phyloP scores from a whole-genome alignment of 2,797 vertebrate species.

The Propithecus deckenii region DNA sequence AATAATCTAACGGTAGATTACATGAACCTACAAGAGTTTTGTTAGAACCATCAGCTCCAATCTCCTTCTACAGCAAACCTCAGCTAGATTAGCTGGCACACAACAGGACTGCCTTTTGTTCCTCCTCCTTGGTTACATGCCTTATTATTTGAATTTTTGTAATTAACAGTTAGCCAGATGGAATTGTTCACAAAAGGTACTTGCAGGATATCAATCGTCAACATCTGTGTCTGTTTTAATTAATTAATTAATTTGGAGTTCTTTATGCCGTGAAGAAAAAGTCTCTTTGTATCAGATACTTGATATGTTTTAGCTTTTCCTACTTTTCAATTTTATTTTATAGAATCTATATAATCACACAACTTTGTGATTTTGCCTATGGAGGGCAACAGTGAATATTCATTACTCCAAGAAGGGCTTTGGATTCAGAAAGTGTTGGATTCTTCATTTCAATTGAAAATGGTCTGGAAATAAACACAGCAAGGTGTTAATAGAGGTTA shows the following conservation, averaged over 20 bases:
- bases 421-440: not conserved
- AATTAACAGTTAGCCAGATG: not conserved
- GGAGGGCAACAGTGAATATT: not conserved
- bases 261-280: not conserved
- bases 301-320: not conserved
- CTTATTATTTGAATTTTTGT: slow-evolving; percentile 1
- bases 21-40: not conserved
- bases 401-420: not conserved
- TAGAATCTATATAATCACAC: not conserved
- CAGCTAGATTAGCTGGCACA: not conserved
- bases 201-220: not conserved
- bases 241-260: not conserved
- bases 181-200: not conserved
- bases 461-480: not conserved
- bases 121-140: not conserved
- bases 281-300: not conserved
- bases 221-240: not conserved
- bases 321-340: not conserved
- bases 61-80: not conserved
- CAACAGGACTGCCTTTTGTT: not conserved
- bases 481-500: not conserved
- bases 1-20: not conserved
- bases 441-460: not conserved
- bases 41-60: not conserved
- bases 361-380: not conserved